Evolutionary conservation across 2,797 vertebrate species (phyloP).

Genomic region (Aeoliscus strigatus): DNA sequence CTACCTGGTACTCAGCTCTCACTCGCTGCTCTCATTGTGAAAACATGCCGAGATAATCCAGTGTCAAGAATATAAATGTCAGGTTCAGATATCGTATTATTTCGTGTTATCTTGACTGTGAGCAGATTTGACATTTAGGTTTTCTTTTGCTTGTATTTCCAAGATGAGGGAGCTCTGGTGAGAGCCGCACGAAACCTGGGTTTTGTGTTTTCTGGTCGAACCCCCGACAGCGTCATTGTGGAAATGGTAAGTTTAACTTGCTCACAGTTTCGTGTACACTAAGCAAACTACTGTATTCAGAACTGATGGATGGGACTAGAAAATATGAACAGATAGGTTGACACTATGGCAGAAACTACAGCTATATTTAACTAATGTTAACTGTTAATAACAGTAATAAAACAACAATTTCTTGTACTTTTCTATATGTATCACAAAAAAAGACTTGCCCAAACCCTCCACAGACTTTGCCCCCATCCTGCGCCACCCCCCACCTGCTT

Average conservation of each 20-base stretch:
- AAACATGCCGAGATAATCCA: slow-evolving; percentile 14
- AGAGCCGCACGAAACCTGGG: slow-evolving; percentile 86
- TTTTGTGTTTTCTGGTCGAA: slow-evolving; percentile 94
- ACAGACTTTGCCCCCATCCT: no score
- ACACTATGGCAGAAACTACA: no score
- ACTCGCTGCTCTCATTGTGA: slow-evolving; percentile 12
- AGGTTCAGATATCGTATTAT: slow-evolving; percentile 1
- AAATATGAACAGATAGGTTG: no score
- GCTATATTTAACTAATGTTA: no score
- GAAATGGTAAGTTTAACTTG: slow-evolving; percentile 79
- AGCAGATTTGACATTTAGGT: slow-evolving; percentile 2
- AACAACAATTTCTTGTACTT: no score
- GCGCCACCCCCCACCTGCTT: no score
- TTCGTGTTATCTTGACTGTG: neutral
- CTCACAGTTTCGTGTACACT: slow-evolving; percentile 10
- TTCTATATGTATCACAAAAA: no score
- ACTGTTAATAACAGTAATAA: no score
- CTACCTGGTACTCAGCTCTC: slow-evolving; percentile 28
- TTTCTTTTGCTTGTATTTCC: slow-evolving; percentile 31
- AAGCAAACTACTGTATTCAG: slow-evolving; percentile 5
- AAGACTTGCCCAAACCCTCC: no score
- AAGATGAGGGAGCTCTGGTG: slow-evolving; percentile 95
- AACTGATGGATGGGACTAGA: slow-evolving; percentile 22
- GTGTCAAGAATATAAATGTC: slow-evolving; percentile 4
- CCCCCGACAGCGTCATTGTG: slow-evolving; percentile 91